These are phyloP conservation scores for Cryptops parisi DNA, from an alignment of 2,888 invertebrate genomes.

Conservation along the genomic window DNA sequence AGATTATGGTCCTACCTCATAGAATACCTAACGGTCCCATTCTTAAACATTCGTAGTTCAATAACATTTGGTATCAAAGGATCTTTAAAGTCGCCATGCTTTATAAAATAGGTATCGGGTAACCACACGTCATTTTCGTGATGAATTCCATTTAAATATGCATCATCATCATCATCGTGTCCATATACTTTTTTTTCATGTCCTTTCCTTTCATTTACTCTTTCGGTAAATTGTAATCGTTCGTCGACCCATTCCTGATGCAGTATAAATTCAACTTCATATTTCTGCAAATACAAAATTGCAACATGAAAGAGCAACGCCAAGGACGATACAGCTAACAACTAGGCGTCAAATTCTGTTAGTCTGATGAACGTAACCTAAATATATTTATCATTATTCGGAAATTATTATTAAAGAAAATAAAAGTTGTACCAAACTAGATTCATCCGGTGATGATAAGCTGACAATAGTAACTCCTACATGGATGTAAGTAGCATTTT, in stretches of 20 bases:
- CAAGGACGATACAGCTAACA: too few relatives aligned
- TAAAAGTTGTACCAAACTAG: too few relatives aligned
- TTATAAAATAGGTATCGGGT: slow-evolving; percentile 89
- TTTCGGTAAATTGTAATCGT: slow-evolving; percentile 70
- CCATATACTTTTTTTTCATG: too few relatives aligned
- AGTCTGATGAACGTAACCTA: too few relatives aligned
- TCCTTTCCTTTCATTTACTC: too few relatives aligned
- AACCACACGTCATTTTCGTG: slow-evolving; percentile 86
- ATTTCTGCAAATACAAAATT: slow-evolving; percentile 55
- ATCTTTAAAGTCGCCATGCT: slow-evolving; percentile 93
- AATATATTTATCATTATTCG: too few relatives aligned
- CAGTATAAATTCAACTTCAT: slow-evolving; percentile 85
- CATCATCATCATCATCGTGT: slow-evolving; percentile 49
- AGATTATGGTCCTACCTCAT: slow-evolving; percentile 40
- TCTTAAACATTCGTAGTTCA: slow-evolving; percentile 77
- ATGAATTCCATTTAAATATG: slow-evolving; percentile 80
- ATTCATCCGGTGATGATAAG: too few relatives aligned
- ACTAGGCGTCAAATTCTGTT: too few relatives aligned
- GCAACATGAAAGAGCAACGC: too few relatives aligned
- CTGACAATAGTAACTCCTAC: too few relatives aligned
- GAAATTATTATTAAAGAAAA: too few relatives aligned
- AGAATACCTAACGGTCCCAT: slow-evolving; percentile 85
- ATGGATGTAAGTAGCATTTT: too few relatives aligned
- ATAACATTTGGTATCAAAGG: slow-evolving; percentile 87
- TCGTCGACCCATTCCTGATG: slow-evolving; percentile 91